Base-by-base conservation (phyloP, 2,113 vertebrate species). In the Boleophthalmus pectinirostris region DNA sequence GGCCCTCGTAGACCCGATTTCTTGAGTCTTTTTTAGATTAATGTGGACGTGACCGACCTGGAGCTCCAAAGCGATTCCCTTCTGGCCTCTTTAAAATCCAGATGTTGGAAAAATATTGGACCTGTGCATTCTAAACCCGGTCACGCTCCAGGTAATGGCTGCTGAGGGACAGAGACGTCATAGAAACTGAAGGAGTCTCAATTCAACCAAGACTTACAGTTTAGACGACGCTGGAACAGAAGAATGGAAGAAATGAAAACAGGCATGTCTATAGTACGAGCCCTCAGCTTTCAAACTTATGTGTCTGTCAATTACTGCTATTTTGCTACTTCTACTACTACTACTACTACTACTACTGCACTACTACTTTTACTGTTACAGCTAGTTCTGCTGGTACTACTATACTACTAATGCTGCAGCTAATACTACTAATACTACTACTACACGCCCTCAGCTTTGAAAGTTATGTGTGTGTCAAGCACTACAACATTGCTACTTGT, bases 31-130 rank as follows among this genome's bases (percentile, higher is more conserved):
- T 0, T 79, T 83, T 74, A 71, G 81, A 87, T 86, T 64, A 61
- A 82, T 54, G 76, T 15, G 43, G 72, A 69, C 29, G 75, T 65
- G 58, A 14, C 29, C 68, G 80, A 79, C 73, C 75, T 20, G 16
- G 72, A 33, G 78, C 75, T 73, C 77, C 67, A 69, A 54, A 46
- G 10, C 49, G 14, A 68, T 56, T 84, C 87, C 85, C 84, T 68
- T 38, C 18, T 56, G 85, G 47, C 73, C 66, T 33, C 66, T 82
- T 54, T 23, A 82, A 60, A 73, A 11, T 2, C 72, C 85, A 87
- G 87, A 88, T 88, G 84, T 87, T 85, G 69, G 75, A 68, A 70
- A 38, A 75, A 75, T 49, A 60, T 38, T 69, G 49, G 38, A 33
- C 20, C 68, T 73, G 21, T 3, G 66, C 49, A 5, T 65, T 63